Percentiles rank a stretch among this genome's conserved stretches.
Conservation (phyloP, 2,797 vertebrate species). For the Sandelia bainsii region DNA sequence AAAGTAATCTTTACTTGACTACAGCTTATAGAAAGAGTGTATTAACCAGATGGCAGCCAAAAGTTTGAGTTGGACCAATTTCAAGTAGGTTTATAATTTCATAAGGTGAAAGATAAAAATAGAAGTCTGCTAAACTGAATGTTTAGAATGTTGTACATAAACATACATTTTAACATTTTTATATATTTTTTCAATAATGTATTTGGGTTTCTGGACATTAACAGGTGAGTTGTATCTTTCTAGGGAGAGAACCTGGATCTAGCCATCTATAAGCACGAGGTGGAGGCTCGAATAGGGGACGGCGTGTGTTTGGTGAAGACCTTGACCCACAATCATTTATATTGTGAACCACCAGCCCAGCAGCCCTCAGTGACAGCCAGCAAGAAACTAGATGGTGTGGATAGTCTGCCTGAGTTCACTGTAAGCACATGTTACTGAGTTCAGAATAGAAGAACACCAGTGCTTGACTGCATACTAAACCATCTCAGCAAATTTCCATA, state of each 20-base stretch:
- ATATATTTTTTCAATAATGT: too few relatives aligned
- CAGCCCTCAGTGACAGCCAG: constrained; percentile 85
- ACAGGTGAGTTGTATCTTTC: constrained; percentile 3
- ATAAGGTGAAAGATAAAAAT: too few relatives aligned
- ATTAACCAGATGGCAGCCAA: too few relatives aligned
- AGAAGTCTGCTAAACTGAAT: too few relatives aligned
- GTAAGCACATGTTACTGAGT: constrained; percentile 75
- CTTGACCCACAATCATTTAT: constrained; percentile 92
- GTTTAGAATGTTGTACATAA: too few relatives aligned
- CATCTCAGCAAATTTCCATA: too few relatives aligned
- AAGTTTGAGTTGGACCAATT: too few relatives aligned
- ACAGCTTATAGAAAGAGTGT: too few relatives aligned
- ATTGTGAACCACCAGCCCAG: constrained; percentile 92
- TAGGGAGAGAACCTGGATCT: constrained; percentile 96
- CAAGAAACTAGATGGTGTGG: constrained; percentile 85
- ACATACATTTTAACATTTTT: too few relatives aligned
- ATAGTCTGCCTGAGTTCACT: constrained; percentile 92
- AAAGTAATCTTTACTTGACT: too few relatives aligned
- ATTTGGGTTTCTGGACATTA: too few relatives aligned
- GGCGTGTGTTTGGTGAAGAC: constrained; percentile 94
- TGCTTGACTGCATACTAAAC: neutral
- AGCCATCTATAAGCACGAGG: constrained; percentile 95
- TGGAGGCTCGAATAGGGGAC: constrained; percentile 93
- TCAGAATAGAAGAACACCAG: neutral
- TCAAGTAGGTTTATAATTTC: too few relatives aligned